phyloP scores from a whole-genome alignment of 2,113 vertebrate genomes.

The Laticauda colubrina region DNA sequence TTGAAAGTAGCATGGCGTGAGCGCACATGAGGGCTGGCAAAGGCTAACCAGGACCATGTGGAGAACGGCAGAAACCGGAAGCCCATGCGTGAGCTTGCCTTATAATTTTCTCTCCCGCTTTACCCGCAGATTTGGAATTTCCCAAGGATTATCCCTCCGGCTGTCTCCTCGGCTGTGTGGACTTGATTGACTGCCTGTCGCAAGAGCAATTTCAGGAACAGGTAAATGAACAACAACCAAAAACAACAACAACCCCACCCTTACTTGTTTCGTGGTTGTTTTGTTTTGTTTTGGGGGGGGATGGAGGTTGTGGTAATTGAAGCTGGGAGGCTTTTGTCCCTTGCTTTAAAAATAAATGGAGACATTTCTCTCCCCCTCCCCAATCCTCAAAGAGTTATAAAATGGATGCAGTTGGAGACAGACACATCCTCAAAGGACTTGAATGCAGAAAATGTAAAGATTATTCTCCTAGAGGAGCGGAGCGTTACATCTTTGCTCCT shows the following conservation, averaged over 20 bases:
- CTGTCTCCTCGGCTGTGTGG: conserved; percentile 90
- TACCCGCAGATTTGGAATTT: conserved; percentile 79
- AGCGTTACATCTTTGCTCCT: background rate
- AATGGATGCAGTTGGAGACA: background rate
- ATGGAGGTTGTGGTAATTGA: background rate
- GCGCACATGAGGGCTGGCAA: background rate
- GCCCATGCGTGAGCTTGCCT: conserved; percentile 17
- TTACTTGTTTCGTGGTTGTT: background rate
- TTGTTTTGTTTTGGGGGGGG: background rate
- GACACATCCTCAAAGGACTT: background rate
- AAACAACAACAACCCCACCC: background rate
- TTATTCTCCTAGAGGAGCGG: background rate
- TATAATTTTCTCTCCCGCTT: conserved; percentile 45
- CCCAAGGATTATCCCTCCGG: conserved; percentile 89
- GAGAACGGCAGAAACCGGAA: conserved; percentile 1
- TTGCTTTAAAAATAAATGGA: background rate
- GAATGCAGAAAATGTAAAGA: background rate
- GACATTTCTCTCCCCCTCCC: rapidly evolving
- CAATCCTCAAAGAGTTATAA: background rate
- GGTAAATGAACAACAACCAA: conserved; percentile 69
- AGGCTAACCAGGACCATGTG: conserved; percentile 25
- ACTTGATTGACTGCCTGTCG: conserved; percentile 85
- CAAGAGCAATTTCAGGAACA: conserved; percentile 90
- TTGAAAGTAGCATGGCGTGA: conserved; percentile 22
- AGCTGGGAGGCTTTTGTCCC: background rate